A percentile compares a stretch with the other conserved stretches of the same genome.
Evolutionary conservation across 1,140 invertebrate genomes (phyloP).

Genomic region (Cydia pomonella): DNA sequence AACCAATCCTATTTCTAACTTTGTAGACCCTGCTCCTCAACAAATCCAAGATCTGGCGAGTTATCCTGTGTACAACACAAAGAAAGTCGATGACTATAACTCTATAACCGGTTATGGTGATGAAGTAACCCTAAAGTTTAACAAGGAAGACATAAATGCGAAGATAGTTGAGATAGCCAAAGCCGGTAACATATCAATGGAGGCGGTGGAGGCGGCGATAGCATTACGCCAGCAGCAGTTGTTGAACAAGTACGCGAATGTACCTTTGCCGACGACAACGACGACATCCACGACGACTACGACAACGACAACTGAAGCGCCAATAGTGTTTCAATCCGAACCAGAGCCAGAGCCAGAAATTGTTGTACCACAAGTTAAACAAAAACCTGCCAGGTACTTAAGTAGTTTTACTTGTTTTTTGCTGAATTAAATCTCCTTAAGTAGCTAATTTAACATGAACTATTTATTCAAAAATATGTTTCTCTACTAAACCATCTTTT

Average conservation of each 20-base stretch:
- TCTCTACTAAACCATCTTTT: not conserved
- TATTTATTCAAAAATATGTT: not conserved
- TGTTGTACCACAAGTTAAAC: slow-evolving; percentile 53
- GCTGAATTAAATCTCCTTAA: too few relatives aligned
- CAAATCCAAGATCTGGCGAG: slow-evolving; percentile 68
- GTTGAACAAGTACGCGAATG: slow-evolving; percentile 81
- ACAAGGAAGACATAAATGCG: slow-evolving; percentile 73
- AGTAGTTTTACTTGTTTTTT: too few relatives aligned
- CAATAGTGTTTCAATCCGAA: slow-evolving; percentile 63
- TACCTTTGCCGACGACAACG: slow-evolving; percentile 72
- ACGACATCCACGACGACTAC: slow-evolving; percentile 77
- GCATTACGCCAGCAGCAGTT: slow-evolving; percentile 85
- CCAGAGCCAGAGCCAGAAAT: slow-evolving; percentile 71
- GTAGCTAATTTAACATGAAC: not conserved
- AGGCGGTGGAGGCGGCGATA: slow-evolving; percentile 87
- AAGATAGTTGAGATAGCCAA: slow-evolving; percentile 78
- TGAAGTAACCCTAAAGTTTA: slow-evolving; percentile 66
- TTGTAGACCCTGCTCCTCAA: slow-evolving; percentile 74
- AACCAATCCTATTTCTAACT: slow-evolving; percentile 74
- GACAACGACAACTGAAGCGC: slow-evolving; percentile 61
- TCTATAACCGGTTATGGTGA: slow-evolving; percentile 72
- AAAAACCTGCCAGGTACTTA: slow-evolving; percentile 60
- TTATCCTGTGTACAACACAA: slow-evolving; percentile 64
- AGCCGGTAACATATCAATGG: slow-evolving; percentile 87
- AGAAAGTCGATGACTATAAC: slow-evolving; percentile 78